These are phyloP conservation scores for Euthynnus affinis DNA, from an alignment of 2,797 vertebrate genomes.

Conservation along the genomic window DNA sequence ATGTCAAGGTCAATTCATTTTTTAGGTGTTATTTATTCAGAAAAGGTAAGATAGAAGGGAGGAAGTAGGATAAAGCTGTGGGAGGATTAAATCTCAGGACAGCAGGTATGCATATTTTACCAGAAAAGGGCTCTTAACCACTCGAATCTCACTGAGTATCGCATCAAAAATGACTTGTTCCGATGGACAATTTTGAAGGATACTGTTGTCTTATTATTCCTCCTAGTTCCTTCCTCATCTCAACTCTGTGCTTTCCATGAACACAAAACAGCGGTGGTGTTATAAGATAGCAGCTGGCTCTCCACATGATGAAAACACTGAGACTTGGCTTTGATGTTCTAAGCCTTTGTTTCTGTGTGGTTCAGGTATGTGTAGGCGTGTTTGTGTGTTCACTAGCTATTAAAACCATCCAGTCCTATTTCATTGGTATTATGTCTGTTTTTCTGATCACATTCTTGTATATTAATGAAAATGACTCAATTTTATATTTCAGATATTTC, in stretches of 20 bases:
- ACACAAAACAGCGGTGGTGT: slow-evolving; percentile 59
- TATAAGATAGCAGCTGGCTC: slow-evolving; percentile 62
- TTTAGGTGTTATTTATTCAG: slow-evolving; percentile 26
- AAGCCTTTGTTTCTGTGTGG: slow-evolving; percentile 54
- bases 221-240: slow-evolving; percentile 36
- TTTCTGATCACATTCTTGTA: slow-evolving; percentile 18
- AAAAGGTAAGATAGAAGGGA: not conserved
- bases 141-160: slow-evolving; percentile 16
- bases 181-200: slow-evolving; percentile 44
- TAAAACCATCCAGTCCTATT: slow-evolving; percentile 18
- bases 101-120: not conserved
- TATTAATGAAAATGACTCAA: slow-evolving; percentile 13
- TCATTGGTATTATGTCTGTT: slow-evolving; percentile 6
- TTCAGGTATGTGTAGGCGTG: slow-evolving; percentile 28
- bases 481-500: slow-evolving; percentile 27
- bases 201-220: slow-evolving; percentile 52
- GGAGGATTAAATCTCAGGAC: slow-evolving; percentile 37
- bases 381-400: slow-evolving; percentile 26
- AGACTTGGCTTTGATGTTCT: slow-evolving; percentile 68
- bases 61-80: slow-evolving; percentile 19
- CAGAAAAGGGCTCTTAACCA: slow-evolving; percentile 9
- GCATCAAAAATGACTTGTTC: slow-evolving; percentile 48
- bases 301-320: slow-evolving; percentile 67
- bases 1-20: not conserved
- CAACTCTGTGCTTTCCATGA: slow-evolving; percentile 38